Evolutionary conservation across 1,140 invertebrate genomes (phyloP), one percentile per base, ranked within the genome.

Genomic region (Drosophila mauritiana): DNA sequence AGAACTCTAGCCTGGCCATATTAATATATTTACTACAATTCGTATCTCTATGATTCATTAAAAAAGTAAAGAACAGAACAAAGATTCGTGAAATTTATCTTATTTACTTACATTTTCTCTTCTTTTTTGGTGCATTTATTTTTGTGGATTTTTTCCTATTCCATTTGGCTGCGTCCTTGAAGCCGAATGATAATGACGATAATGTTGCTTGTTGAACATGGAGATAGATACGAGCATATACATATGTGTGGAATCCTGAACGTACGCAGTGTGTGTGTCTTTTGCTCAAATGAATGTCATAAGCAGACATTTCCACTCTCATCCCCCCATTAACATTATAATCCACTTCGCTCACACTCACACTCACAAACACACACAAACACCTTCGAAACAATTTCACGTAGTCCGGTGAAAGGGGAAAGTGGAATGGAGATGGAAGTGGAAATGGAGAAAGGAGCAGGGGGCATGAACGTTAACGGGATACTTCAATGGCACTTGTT

Each of bases 221-320:
- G 13, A 17, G 17, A 59, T 58, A 43, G 63, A 77, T 59, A 22
- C 20, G 20, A 22, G 20, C 3, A 58, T 42, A 62, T 31, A 8
- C 2, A 27, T 27, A 27, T 27, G 27, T 27, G 27, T 27, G 27
- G 54, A 46, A 6, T 42, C 39, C 40, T 46, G 17, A 20, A 15
- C 55, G 43, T 34, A 53, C 37, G 22, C 22, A 13, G 20, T 15
- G 22, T 37, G 45, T 56, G 43, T 64, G 45, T 22, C n/a, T 53
- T 65, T 48, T 45, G 56, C 72, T 64, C 62, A 75, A 88, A 82
- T 88, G 65, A 86, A 88, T 88, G 78, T 88, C 78, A 78, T 72
- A 34, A 75, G 70, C 82, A 86, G 82, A 65, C 65, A 78, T 56
- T 59, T 57, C 42, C 73, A 53, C 73, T 76, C 61, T 42, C 72